Evolutionary conservation across 2,888 invertebrate species (phyloP), one percentile per base, ranked within the genome.

Genomic region (Lissonota sp.): DNA sequence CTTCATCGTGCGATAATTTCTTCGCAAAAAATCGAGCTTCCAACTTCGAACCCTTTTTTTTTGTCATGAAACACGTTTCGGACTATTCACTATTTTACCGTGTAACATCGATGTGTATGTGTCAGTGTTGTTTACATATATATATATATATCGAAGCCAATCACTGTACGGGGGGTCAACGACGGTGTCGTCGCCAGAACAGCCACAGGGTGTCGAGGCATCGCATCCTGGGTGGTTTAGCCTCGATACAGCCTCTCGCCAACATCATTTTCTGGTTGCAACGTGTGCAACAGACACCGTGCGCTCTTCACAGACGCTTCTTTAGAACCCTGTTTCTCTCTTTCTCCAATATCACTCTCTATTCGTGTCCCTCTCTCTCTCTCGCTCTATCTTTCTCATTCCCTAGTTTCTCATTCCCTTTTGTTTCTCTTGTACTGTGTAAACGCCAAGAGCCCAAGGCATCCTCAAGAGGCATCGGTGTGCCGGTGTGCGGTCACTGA

Each of bases 171-270:
- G 79, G 70, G 62, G 74, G 79, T 74, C 79, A 74, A 70, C 14
- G 67, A 53, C 57, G 63, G 51, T 49, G 57, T 57, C 69, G 64
- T 10, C 51, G 26, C 26, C 26, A 26, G 26, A 26, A 26, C 49
- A 74, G 64, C 55, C 69, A 42, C 74, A 62, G 78, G 77, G 74
- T 71, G 70, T 74, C 78, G 77, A 46, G 66, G 42, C 60, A 58
- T 64, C 74, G 66, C 78, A 70, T 74, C 75, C 81, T 81, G 81
- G 81, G 81, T 81, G 81, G 81, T 75, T 81, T 73, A 74, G 62
- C 58, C 79, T 73, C 67, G 73, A 66, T 78, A 66, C 44, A 16
- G 66, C 64, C 58, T 69, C 66, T 51, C 51, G 40, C 64, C 46
- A n/a, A 42, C 26, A 70, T 70, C 60, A 55, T 53, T 74, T 75